A percentile compares a stretch with the other conserved stretches of the same genome.
phyloP scores from a whole-genome alignment of 2,888 invertebrate species.

The Notodonta dromedarius region DNA sequence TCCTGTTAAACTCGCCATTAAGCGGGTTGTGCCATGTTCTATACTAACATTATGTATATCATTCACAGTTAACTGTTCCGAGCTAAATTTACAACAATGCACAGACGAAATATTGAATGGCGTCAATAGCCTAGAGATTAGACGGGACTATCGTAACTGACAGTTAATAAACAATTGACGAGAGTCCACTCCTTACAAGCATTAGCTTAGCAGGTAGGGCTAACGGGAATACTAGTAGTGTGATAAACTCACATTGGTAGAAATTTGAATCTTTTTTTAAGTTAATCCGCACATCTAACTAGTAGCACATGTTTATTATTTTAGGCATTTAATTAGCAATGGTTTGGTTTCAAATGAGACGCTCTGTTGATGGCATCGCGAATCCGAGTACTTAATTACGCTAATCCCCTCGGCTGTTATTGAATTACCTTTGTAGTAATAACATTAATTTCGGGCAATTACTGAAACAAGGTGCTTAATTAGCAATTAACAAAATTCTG shows the following conservation, averaged over 20 bases:
- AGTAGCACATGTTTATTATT: not conserved
- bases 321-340: slow-evolving; percentile 16
- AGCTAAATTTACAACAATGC: slow-evolving; percentile 61
- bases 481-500: slow-evolving; percentile 7
- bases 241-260: too few relatives aligned
- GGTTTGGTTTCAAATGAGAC: slow-evolving; percentile 21
- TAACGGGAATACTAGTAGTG: too few relatives aligned
- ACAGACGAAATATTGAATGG: slow-evolving; percentile 9
- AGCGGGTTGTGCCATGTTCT: slow-evolving; percentile 39
- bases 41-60: slow-evolving; percentile 38
- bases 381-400: slow-evolving; percentile 31
- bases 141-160: too few relatives aligned
- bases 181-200: too few relatives aligned
- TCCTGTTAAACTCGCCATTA: slow-evolving; percentile 58
- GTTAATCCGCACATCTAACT: too few relatives aligned
- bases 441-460: slow-evolving; percentile 33
- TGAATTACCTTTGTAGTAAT: slow-evolving; percentile 33
- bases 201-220: too few relatives aligned
- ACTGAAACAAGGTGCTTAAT: slow-evolving; percentile 28
- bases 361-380: slow-evolving; percentile 24
- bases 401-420: slow-evolving; percentile 30
- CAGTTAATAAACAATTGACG: too few relatives aligned
- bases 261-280: too few relatives aligned
- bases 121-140: too few relatives aligned
- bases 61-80: slow-evolving; percentile 52